These are phyloP conservation scores for Elgaria multicarinata DNA, from an alignment of 2,113 vertebrate genomes.

Conservation along the genomic window DNA sequence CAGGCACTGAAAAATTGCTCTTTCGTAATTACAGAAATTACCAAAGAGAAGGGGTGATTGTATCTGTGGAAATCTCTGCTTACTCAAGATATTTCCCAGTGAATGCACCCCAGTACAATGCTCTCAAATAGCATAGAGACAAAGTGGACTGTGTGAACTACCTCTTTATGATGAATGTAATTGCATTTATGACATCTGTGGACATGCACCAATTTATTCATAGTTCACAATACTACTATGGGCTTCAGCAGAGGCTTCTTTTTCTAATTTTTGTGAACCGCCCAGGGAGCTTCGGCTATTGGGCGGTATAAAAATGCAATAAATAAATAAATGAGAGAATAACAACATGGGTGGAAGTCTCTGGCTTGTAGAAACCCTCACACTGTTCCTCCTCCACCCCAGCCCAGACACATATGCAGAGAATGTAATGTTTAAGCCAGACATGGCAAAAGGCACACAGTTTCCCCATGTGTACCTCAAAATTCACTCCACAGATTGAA, in stretches of 20 bases:
- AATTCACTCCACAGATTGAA: neutral
- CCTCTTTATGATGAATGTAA: neutral
- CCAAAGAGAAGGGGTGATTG: no score
- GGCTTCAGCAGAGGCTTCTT: neutral
- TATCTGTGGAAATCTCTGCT: neutral
- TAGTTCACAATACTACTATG: neutral
- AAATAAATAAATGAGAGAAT: no score
- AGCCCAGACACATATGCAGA: neutral
- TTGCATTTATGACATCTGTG: no score
- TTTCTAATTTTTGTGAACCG: no score
- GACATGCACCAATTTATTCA: neutral
- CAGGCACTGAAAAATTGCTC: neutral
- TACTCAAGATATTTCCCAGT: neutral
- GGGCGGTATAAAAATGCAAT: no score
- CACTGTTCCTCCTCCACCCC: neutral
- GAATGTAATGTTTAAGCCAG: neutral
- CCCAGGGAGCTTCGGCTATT: no score
- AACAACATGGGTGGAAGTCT: neutral
- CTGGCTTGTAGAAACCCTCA: no score
- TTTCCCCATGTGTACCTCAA: neutral
- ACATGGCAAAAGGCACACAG: neutral
- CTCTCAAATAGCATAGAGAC: neutral
- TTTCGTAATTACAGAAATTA: neutral
- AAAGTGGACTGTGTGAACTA: neutral
- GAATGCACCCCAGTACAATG: neutral